Evolutionary conservation across 2,113 vertebrate species (phyloP).

Genomic region (Anguilla japonica): DNA sequence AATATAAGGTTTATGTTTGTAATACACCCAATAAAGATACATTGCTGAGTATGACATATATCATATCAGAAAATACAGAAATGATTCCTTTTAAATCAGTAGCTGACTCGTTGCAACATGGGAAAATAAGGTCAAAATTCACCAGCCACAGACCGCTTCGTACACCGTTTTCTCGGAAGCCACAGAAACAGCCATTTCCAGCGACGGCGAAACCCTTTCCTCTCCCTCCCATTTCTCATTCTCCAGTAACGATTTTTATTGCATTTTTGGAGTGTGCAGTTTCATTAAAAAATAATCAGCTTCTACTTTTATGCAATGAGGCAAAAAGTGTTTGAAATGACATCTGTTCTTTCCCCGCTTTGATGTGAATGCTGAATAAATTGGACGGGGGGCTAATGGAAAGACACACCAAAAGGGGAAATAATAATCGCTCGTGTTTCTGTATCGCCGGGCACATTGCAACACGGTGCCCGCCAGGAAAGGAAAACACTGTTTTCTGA

Average conservation of each 20-base stretch:
- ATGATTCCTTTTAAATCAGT: constrained; percentile 59
- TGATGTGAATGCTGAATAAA: constrained; percentile 71
- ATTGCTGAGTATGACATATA: constrained; percentile 57
- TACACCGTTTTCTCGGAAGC: constrained; percentile 37
- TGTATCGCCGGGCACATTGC: constrained; percentile 37
- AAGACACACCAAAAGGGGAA: constrained; percentile 54
- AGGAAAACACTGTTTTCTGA: constrained; percentile 40
- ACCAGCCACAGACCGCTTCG: constrained; percentile 17
- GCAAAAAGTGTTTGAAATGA: constrained; percentile 70
- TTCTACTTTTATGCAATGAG: constrained; percentile 70
- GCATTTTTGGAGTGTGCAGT: constrained; percentile 40
- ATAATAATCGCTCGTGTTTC: constrained; percentile 61
- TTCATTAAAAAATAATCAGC: constrained; percentile 75
- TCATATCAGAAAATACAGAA: constrained; percentile 10
- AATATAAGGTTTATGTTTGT: not conserved
- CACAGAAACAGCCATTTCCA: constrained; percentile 53
- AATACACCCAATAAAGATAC: not conserved
- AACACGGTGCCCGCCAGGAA: constrained; percentile 40
- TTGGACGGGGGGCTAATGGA: constrained; percentile 62
- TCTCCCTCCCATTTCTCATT: constrained; percentile 52
- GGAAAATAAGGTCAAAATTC: constrained; percentile 46
- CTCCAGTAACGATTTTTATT: constrained; percentile 48
- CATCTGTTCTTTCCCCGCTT: constrained; percentile 69
- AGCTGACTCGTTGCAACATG: constrained; percentile 51
- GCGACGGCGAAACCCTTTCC: constrained; percentile 52